phyloP scores from a whole-genome alignment of 2,797 vertebrate species.

The Macroramphosus scolopax region DNA sequence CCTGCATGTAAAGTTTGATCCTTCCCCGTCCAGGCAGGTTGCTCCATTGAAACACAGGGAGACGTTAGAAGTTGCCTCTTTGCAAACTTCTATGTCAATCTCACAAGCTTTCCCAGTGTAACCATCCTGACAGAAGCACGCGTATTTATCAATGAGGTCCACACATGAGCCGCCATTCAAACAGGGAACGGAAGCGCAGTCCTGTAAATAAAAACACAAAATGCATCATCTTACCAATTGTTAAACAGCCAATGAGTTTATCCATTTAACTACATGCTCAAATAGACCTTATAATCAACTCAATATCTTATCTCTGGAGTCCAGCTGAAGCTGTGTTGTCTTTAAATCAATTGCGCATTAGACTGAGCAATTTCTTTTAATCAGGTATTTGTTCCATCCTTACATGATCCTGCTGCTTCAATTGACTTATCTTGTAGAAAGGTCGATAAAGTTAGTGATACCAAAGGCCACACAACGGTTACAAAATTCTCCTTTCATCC shows the following conservation, averaged over 20 bases:
- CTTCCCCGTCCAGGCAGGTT: constrained; percentile 77
- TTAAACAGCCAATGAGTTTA: constrained; percentile 64
- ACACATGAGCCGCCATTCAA: constrained; percentile 79
- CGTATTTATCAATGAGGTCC: constrained; percentile 76
- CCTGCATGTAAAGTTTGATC: constrained; percentile 83
- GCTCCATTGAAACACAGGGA: constrained; percentile 80
- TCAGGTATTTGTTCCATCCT: constrained; percentile 69
- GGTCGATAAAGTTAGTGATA: constrained; percentile 64
- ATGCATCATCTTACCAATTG: neutral
- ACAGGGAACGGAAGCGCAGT: constrained; percentile 76
- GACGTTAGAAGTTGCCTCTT: constrained; percentile 46
- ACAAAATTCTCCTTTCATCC: constrained; percentile 28
- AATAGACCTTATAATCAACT: constrained; percentile 57
- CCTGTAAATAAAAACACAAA: constrained; percentile 60
- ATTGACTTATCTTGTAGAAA: constrained; percentile 54
- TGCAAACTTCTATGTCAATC: constrained; percentile 73
- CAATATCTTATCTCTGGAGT: constrained; percentile 67
- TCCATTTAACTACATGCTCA: constrained; percentile 54
- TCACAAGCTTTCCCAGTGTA: constrained; percentile 76
- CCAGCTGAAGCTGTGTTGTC: constrained; percentile 56
- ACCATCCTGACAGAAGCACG: constrained; percentile 77
- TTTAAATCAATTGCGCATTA: constrained; percentile 80
- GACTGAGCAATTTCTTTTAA: constrained; percentile 66
- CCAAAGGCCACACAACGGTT: constrained; percentile 45
- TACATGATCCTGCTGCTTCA: constrained; percentile 55